Evolutionary conservation across 2,113 vertebrate species (phyloP), one percentile per base, ranked within the genome.

Genomic region (Phrynosoma platyrhinos): DNA sequence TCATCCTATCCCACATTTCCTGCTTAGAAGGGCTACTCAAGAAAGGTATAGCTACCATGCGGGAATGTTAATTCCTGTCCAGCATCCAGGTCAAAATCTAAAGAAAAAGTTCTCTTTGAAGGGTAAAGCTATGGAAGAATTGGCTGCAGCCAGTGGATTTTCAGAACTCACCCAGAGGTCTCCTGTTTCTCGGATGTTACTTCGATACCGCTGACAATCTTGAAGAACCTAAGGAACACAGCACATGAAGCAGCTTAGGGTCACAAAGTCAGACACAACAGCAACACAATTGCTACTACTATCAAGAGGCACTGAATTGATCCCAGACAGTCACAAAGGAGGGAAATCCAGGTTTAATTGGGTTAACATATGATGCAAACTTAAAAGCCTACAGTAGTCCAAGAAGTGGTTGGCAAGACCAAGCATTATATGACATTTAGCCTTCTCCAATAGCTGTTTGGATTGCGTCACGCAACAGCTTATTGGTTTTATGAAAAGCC

Each of bases 201-300:
- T 97, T 93, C 98, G 98, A 92, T 99, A 98, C 87, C 99, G 97
- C 96, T 98, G 98, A 90, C 98, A 99, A 93, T 99, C 99, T 20
- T 99, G 98, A 58, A 99, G 96, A 81, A 98, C 98, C 99, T 99
- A 92, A 1, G 1, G 53, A 58, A 83, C 9, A 4, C 10, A 14
- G 74, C 10, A 36, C 1, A 18, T 3, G 4, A 36, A 78, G 80
- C 32, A n/a, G 30, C 2, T 47, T 47, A 47, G 47, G 47, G 47
- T 7, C 47, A 25, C 1, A 53, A 7, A n/a, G 6, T 7, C 23
- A 25, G 75, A 5, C 3, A 27, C 20, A 12, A 30, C 32, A 64
- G 27, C 47, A 75, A 82, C 27, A 5, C 18, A 47, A 74, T 5
- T 9, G 9, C 1, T 14, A 23, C 7, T 14, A 23, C 7, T 2